Evolutionary conservation across 2,113 vertebrate species (phyloP).

Genomic region (Tachysurus fulvidraco): DNA sequence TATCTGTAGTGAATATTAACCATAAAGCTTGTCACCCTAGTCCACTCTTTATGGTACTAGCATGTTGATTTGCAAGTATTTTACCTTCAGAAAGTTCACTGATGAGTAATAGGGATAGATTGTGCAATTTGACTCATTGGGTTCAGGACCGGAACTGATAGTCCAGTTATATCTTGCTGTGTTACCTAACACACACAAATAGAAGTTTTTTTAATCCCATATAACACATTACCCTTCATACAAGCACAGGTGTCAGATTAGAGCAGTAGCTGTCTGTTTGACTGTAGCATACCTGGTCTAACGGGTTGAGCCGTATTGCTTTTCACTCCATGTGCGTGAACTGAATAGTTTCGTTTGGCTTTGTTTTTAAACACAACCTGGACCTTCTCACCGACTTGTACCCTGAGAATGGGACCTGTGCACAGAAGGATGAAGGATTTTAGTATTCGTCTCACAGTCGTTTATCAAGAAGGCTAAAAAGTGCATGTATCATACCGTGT

Average conservation of each 20-base stretch:
- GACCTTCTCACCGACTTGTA: slow-evolving; percentile 84
- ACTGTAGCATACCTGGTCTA: slow-evolving; percentile 76
- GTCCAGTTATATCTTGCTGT: slow-evolving; percentile 84
- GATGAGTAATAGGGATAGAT: slow-evolving; percentile 89
- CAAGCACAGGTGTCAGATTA: neutral
- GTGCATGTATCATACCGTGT: neutral
- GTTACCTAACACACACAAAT: slow-evolving; percentile 68
- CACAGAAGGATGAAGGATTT: neutral
- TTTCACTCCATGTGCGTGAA: slow-evolving; percentile 83
- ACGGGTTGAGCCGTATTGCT: slow-evolving; percentile 65
- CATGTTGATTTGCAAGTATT: neutral
- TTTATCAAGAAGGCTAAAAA: neutral
- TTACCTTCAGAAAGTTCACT: slow-evolving; percentile 84
- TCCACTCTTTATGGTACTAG: neutral
- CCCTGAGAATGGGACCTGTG: slow-evolving; percentile 85
- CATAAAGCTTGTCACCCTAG: neutral
- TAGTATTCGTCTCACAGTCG: neutral
- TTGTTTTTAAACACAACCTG: slow-evolving; percentile 90
- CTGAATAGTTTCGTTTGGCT: slow-evolving; percentile 78
- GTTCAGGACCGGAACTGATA: slow-evolving; percentile 84
- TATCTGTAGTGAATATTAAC: neutral
- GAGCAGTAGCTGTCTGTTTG: neutral
- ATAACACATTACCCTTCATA: neutral
- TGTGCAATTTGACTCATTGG: slow-evolving; percentile 86
- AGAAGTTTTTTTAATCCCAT: too few species aligned